These are phyloP conservation scores for Nyctibius bracteatus DNA, from an alignment of 2,113 vertebrate species.

Conservation along the genomic window DNA sequence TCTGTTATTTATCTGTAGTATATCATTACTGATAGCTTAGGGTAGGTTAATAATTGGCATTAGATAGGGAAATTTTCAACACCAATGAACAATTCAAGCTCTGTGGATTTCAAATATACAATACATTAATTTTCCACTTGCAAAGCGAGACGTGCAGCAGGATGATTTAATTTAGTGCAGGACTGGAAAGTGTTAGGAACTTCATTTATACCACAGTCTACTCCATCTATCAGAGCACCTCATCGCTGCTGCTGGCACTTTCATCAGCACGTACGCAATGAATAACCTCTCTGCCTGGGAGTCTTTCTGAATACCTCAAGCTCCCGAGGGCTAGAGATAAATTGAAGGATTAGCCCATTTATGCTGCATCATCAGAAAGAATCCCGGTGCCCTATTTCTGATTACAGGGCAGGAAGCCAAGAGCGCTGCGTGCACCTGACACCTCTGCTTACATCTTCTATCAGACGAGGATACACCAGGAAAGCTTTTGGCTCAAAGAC, in stretches of 20 bases:
- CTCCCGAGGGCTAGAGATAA: not conserved
- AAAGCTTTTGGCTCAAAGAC: not conserved
- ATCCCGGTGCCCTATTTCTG: not conserved
- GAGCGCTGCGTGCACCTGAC: not conserved
- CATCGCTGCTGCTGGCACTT: not conserved
- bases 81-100: not conserved
- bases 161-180: not conserved
- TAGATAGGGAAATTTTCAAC: conserved; percentile 31
- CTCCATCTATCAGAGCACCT: not conserved
- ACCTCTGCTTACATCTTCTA: not conserved
- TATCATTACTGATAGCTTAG: not conserved
- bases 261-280: not conserved
- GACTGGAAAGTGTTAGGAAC: conserved; percentile 3
- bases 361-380: not conserved
- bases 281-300: not conserved
- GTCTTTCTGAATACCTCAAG: not conserved
- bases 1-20: not conserved
- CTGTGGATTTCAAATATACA: not conserved
- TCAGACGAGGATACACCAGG: not conserved
- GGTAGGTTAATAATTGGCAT: conserved; percentile 50
- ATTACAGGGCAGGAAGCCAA: not conserved
- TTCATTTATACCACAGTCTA: not conserved
- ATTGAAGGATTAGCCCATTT: not conserved
- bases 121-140: not conserved
- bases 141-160: not conserved